Evolutionary conservation across 2,888 invertebrate genomes (phyloP).

Genomic region (Orthosia incerta): DNA sequence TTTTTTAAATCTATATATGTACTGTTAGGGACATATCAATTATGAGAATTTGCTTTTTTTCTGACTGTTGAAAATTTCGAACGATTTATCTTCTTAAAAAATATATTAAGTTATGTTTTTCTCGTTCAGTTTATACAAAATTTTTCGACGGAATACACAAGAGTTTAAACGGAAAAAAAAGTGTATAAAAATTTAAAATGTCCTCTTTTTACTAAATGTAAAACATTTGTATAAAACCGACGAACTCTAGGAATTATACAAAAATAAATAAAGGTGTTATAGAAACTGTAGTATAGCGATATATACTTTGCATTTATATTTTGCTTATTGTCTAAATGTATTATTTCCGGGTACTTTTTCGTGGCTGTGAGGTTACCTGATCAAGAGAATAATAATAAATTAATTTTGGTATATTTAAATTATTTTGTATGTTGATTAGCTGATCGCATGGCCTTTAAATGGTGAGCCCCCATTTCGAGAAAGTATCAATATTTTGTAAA

Average conservation of each 20-base stretch:
- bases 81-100: constrained; percentile 33
- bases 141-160: constrained; percentile 30
- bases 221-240: constrained; percentile 51
- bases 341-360: constrained; percentile 79
- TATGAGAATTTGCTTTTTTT: constrained; percentile 14
- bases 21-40: constrained; percentile 66
- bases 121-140: constrained; percentile 22
- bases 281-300: constrained; percentile 51
- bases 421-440: constrained; percentile 74
- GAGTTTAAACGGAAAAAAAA: constrained; percentile 38
- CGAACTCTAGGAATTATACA: constrained; percentile 46
- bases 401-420: constrained; percentile 56
- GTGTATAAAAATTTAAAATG: constrained; percentile 34
- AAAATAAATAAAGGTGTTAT: constrained; percentile 48
- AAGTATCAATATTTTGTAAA: constrained; percentile 77
- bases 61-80: constrained; percentile 32
- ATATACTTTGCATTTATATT: constrained; percentile 61
- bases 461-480: constrained; percentile 88
- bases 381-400: constrained; percentile 64
- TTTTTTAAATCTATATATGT: constrained; percentile 51
- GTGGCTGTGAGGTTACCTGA: constrained; percentile 78
- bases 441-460: constrained; percentile 79
- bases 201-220: constrained; percentile 54
- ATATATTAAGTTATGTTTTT: not conserved
- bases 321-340: constrained; percentile 57